Evolutionary conservation across 2,797 vertebrate genomes (phyloP).

Genomic region (Toxotes lorentzi): DNA sequence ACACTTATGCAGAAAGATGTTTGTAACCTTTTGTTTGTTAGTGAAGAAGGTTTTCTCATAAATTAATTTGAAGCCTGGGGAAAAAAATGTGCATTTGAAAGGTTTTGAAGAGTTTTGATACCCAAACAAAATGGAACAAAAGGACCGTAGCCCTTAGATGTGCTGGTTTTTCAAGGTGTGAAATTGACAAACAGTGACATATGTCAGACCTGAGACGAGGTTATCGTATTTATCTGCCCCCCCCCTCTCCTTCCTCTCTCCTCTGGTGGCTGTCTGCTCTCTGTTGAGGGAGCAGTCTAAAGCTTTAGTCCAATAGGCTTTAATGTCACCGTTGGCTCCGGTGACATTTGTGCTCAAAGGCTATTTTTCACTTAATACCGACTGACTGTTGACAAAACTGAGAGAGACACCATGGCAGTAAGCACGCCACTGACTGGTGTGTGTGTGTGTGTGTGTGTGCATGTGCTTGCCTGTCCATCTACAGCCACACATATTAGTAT

Average conservation of each 20-base stretch:
- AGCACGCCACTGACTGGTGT: constrained; percentile 10
- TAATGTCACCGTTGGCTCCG: constrained; percentile 77
- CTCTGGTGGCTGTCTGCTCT: constrained; percentile 14
- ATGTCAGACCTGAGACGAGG: constrained; percentile 30
- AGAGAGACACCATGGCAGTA: constrained; percentile 56
- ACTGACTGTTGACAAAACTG: constrained; percentile 81
- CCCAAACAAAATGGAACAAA: not conserved
- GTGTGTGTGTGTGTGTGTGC: constrained; percentile 15
- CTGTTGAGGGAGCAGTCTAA: constrained; percentile 41
- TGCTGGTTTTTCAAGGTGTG: not conserved
- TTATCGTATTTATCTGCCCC: constrained; percentile 51
- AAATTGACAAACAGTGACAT: constrained; percentile 7
- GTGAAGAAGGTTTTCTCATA: not conserved
- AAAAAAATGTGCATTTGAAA: not conserved
- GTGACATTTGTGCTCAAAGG: constrained; percentile 82
- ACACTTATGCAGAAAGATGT: not conserved
- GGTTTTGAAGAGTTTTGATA: not conserved
- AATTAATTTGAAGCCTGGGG: not conserved
- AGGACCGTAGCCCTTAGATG: not conserved
- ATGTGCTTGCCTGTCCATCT: constrained; percentile 50
- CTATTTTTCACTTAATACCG: constrained; percentile 75
- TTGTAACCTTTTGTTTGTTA: not conserved
- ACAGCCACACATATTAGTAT: constrained; percentile 77
- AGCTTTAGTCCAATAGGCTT: constrained; percentile 71
- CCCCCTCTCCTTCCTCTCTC: not conserved